These are phyloP conservation scores for Petrocephalus sullivani DNA, from an alignment of 2,797 vertebrate genomes.

Conservation along the genomic window DNA sequence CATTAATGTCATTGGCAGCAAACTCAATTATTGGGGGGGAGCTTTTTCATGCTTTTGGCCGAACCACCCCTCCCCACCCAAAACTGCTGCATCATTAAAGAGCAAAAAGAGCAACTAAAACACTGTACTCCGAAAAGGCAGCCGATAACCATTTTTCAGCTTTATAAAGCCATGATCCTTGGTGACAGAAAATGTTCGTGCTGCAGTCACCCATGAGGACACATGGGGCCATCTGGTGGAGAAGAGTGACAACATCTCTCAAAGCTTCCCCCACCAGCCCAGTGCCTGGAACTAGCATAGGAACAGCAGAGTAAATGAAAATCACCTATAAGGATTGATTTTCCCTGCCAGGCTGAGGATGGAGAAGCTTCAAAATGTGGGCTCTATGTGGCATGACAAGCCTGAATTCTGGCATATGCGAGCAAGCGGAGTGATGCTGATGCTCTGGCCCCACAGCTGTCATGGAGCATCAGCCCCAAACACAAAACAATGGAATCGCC, in stretches of 20 bases:
- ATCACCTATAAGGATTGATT: background rate
- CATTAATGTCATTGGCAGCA: too few relatives aligned
- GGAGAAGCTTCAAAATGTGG: background rate
- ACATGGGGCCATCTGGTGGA: background rate
- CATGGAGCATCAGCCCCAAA: conserved; percentile 19
- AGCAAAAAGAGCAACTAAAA: too few relatives aligned
- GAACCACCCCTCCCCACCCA: too few relatives aligned
- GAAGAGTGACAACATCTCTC: background rate
- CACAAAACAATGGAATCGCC: conserved; percentile 40
- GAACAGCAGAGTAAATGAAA: background rate
- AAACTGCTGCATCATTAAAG: too few relatives aligned
- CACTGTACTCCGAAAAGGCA: background rate
- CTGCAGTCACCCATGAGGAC: background rate
- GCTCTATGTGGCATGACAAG: background rate
- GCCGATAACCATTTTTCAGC: background rate
- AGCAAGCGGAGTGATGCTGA: background rate
- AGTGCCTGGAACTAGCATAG: background rate
- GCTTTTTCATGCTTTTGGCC: too few relatives aligned
- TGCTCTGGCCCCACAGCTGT: conserved; percentile 5
- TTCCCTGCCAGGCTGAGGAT: background rate
- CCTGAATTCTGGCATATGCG: background rate
- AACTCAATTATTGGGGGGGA: too few relatives aligned
- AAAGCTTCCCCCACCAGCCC: background rate
- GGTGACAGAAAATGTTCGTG: background rate
- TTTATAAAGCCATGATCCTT: background rate